phyloP scores from a whole-genome alignment of 2,113 vertebrate genomes.

The Pelodiscus sinensis region DNA sequence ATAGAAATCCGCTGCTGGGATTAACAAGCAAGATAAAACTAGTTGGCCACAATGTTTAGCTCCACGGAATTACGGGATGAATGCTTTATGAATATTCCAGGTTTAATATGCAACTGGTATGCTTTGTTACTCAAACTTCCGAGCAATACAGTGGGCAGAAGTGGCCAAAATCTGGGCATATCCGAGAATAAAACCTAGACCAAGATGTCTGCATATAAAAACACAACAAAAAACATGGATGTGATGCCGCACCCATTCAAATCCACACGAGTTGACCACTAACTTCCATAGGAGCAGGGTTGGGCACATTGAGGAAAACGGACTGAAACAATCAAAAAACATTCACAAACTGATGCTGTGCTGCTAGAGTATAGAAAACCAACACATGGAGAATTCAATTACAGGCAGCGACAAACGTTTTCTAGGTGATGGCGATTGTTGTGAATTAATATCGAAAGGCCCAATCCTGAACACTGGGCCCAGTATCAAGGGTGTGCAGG shows the following conservation, averaged over 20 bases:
- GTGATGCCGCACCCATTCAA: not conserved
- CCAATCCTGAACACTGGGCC: not conserved
- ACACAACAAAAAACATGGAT: not conserved
- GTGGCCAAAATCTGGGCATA: not conserved
- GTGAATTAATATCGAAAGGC: not conserved
- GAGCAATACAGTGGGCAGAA: not conserved
- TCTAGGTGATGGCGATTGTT: not conserved
- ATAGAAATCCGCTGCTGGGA: not conserved
- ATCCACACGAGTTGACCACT: accelerated
- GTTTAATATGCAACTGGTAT: not conserved
- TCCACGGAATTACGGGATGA: not conserved
- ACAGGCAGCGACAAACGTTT: not conserved
- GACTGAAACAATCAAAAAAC: slow-evolving; percentile 38
- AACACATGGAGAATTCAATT: slow-evolving; percentile 70
- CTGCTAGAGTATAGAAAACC: slow-evolving; percentile 71
- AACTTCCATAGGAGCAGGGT: not conserved
- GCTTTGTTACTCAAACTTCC: not conserved
- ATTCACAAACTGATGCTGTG: slow-evolving; percentile 68
- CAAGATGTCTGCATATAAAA: not conserved
- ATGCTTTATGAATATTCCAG: not conserved
- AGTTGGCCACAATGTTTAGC: accelerated
- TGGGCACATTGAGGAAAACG: slow-evolving; percentile 43
- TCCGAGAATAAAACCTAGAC: not conserved
- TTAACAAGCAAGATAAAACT: not conserved
- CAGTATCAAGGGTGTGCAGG: not conserved